Evolutionary conservation across 2,113 vertebrate genomes (phyloP).

Genomic region (Xiphophorus hellerii): DNA sequence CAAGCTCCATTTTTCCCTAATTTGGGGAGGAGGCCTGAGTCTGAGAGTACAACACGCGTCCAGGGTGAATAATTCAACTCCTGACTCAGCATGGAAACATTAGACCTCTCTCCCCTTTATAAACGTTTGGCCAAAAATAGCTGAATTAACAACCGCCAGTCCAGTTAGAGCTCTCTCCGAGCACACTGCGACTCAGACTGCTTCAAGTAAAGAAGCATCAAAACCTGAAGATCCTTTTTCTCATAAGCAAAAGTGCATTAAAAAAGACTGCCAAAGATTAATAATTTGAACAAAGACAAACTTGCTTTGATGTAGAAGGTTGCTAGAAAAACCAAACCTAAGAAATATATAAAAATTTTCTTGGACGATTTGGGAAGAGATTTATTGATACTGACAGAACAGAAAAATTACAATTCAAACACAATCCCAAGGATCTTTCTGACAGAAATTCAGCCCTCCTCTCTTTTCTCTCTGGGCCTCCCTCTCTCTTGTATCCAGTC

Average conservation of each 20-base stretch:
- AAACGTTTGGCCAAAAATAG: slow-evolving; percentile 45
- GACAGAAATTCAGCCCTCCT: slow-evolving; percentile 12
- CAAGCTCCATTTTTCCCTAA: slow-evolving; percentile 60
- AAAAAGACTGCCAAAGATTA: too few species aligned
- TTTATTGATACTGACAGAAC: too few species aligned
- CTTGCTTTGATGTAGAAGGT: too few species aligned
- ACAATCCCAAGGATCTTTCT: not conserved
- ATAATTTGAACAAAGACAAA: too few species aligned
- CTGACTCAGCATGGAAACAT: slow-evolving; percentile 70
- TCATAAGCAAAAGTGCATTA: not conserved
- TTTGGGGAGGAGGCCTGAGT: slow-evolving; percentile 67
- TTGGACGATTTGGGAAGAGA: too few species aligned
- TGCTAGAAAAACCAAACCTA: too few species aligned
- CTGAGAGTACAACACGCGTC: slow-evolving; percentile 32
- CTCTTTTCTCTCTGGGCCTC: slow-evolving; percentile 30
- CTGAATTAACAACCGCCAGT: slow-evolving; percentile 25
- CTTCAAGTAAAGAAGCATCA: slow-evolving; percentile 8
- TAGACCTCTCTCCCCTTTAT: slow-evolving; percentile 47
- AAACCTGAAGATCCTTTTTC: not conserved
- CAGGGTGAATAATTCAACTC: slow-evolving; percentile 64
- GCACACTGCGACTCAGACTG: slow-evolving; percentile 1
- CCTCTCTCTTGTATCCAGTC: slow-evolving; percentile 25
- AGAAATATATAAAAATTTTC: too few species aligned
- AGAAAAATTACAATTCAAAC: not conserved
- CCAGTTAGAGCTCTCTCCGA: not conserved